Evolutionary conservation across 2,888 invertebrate genomes (phyloP).

Genomic region (Marasmarcha lunaedactyla): DNA sequence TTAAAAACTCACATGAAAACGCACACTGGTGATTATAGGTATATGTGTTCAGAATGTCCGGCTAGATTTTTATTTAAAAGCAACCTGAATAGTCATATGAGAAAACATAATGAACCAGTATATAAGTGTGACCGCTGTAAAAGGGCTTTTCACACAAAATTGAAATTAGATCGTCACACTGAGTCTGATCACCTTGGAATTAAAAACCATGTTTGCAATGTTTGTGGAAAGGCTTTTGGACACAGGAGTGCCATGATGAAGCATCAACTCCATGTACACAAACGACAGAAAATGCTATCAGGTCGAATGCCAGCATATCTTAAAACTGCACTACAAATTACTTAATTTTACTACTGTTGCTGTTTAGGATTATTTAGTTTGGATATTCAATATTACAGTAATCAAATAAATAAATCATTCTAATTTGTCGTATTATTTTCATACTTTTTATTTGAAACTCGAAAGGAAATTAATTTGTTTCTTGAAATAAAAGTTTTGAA

Average conservation of each 20-base stretch:
- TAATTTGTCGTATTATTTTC: too few species aligned
- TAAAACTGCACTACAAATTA: too few species aligned
- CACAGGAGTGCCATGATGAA: conserved; percentile 47
- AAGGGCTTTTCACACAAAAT: conserved; percentile 29
- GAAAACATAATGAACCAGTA: conserved; percentile 30
- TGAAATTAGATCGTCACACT: conserved; percentile 26
- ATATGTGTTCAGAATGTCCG: conserved; percentile 33
- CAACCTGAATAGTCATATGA: conserved; percentile 30
- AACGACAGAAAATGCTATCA: conserved; percentile 25
- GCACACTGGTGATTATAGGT: conserved; percentile 23
- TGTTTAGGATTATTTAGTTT: too few species aligned
- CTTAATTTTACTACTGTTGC: too few species aligned
- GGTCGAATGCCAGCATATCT: conserved; percentile 1
- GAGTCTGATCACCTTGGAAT: conserved; percentile 36
- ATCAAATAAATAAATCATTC: too few species aligned
- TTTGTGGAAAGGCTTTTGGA: conserved; percentile 45
- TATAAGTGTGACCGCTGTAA: conserved; percentile 32
- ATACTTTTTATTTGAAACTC: too few species aligned
- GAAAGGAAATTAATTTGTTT: too few species aligned
- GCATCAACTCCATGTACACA: conserved; percentile 40
- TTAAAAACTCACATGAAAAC: conserved; percentile 16
- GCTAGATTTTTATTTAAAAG: conserved; percentile 31
- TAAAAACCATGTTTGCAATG: conserved; percentile 37
- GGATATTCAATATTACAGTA: too few species aligned
- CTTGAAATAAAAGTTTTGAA: too few species aligned